Evolutionary conservation across 92 coral and sea anemone genomes (phyloP).

Genomic region (Palythoa grandiflora): DNA sequence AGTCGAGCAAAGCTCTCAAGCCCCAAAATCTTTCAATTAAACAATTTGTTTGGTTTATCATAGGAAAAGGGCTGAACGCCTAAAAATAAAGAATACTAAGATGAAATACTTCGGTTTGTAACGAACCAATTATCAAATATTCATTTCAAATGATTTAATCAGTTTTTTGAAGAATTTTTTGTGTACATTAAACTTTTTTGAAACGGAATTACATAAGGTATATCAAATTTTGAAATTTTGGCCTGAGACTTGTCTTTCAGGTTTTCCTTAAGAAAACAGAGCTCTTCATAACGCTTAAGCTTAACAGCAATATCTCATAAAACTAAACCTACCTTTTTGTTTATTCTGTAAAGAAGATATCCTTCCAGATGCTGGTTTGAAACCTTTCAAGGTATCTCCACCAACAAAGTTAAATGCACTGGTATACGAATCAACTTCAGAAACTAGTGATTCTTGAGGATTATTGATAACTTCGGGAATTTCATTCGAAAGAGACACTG

Average conservation of each 20-base stretch:
- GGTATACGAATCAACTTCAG: background rate
- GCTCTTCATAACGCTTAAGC: background rate
- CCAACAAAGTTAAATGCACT: conserved; percentile 3
- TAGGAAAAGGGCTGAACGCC: too few species aligned
- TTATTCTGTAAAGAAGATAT: background rate
- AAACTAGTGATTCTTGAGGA: background rate
- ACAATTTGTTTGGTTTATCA: too few species aligned
- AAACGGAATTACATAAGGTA: background rate
- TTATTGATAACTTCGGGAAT: background rate
- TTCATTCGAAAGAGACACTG: background rate
- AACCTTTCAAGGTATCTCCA: background rate
- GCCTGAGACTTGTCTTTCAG: background rate
- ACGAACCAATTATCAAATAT: too few species aligned
- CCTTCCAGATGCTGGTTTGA: background rate
- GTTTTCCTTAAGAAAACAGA: background rate
- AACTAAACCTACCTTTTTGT: background rate
- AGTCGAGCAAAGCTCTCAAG: too few species aligned
- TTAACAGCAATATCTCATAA: background rate
- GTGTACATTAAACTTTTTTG: background rate
- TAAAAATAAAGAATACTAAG: too few species aligned
- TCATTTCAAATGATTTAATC: too few species aligned
- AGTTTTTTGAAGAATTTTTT: too few species aligned
- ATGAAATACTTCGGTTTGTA: too few species aligned
- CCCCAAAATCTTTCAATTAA: too few species aligned
- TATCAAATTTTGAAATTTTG: background rate